Evolutionary conservation across 2,113 vertebrate genomes (phyloP), one percentile per base, ranked within the genome.

Genomic region (Garra rufa): DNA sequence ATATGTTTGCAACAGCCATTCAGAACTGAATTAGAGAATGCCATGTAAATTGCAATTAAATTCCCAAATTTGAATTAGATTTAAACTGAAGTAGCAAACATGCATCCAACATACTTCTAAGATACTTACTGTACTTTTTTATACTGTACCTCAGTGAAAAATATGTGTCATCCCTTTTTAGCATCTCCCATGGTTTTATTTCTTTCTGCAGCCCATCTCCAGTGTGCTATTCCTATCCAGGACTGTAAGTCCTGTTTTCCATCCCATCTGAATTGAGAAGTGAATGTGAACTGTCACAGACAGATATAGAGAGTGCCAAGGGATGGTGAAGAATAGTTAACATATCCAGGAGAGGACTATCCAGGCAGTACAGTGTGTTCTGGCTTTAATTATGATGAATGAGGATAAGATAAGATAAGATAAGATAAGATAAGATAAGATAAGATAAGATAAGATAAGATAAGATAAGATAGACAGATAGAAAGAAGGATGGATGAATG

Each of bases 321-420:
- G 38, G 34, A 83, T 43, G n/a, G 34, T 34, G 30, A 50, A 70
- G 81, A 48, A 78, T 34, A 55, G 57, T 59, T 63, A 61, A 24
- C 59, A 28, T 82, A 41, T 52, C 63, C 71, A 81, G 46, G 63
- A 41, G 76, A 6, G 34, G 30, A 77, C 63, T 73, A 38, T 61
- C 78, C 24, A 38, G 52, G 8, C 30, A 34, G 28, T 26, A 52
- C 28, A 10, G 76, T 55, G 79, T 71, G 50, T 85, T 65, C 70
- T 7, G 71, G 84, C 70, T 83, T 86, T 89, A 88, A 83, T 87
- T 79, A 79, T 75, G 85, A 87, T 85, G 44, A 74, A 85, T 85
- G 76, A 83, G 48, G 57, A 73, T 75, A n/a, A n/a, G n/a, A n/a
- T n/a, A n/a, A n/a, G n/a, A n/a, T n/a, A n/a, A n/a, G n/a, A n/a